These are phyloP conservation scores for Ictalurus furcatus DNA, from an alignment of 2,113 vertebrate species.

Conservation along the genomic window DNA sequence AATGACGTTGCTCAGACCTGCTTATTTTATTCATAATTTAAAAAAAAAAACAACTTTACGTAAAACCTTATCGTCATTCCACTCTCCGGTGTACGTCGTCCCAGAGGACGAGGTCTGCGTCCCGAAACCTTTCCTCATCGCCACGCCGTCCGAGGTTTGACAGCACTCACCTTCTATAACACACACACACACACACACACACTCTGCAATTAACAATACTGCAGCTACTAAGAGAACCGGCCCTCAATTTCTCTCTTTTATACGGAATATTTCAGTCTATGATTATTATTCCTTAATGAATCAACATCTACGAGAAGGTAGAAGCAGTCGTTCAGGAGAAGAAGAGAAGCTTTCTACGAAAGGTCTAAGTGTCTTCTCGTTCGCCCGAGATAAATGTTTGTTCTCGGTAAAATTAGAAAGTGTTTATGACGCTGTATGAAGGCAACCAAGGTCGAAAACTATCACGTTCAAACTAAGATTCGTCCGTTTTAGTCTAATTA, in stretches of 20 bases:
- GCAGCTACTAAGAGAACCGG: background rate
- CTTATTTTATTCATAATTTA: background rate
- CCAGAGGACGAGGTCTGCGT: conserved; percentile 71
- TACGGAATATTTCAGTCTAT: background rate
- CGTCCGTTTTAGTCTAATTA: too few relatives aligned
- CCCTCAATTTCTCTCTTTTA: background rate
- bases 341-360: background rate
- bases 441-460: too few relatives aligned
- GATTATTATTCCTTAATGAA: background rate
- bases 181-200: background rate
- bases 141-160: conserved; percentile 63
- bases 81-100: conserved; percentile 73
- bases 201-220: background rate
- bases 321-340: background rate
- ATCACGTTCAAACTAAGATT: too few relatives aligned
- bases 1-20: background rate
- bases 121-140: conserved; percentile 75
- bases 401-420: too few relatives aligned
- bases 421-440: background rate
- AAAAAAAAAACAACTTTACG: background rate
- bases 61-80: conserved; percentile 78
- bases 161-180: conserved; percentile 73
- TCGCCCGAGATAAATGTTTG: background rate
- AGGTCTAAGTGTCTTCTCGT: background rate
- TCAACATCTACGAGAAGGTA: background rate